These are phyloP conservation scores for Palythoa grandiflora DNA, from an alignment of 92 coral and sea anemone genomes.

Conservation along the genomic window DNA sequence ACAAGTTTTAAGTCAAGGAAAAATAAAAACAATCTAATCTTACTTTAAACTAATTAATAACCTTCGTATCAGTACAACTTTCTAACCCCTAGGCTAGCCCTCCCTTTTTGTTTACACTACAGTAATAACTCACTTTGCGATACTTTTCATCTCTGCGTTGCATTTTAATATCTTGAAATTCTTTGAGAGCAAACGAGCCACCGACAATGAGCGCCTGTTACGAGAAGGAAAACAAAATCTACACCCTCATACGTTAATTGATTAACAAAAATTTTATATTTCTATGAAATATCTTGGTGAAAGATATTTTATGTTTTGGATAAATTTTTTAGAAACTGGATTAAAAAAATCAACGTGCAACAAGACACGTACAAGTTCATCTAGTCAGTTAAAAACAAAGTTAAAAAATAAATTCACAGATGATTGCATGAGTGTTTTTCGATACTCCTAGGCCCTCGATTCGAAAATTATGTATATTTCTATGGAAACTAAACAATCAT, in stretches of 20 bases:
- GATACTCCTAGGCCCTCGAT: too few relatives aligned
- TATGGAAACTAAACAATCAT: background rate
- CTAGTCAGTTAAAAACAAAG: too few relatives aligned
- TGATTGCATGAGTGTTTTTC: too few relatives aligned
- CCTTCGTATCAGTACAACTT: too few relatives aligned
- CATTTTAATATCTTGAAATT: constrained; percentile 95
- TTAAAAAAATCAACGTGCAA: too few relatives aligned
- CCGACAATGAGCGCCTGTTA: constrained; percentile 78
- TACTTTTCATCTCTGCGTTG: constrained; percentile 87
- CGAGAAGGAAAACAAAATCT: background rate
- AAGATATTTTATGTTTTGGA: background rate
- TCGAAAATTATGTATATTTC: background rate
- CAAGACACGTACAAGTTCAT: too few relatives aligned
- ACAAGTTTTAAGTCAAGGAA: too few relatives aligned
- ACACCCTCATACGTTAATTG: too few relatives aligned
- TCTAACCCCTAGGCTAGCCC: too few relatives aligned
- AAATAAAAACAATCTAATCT: too few relatives aligned
- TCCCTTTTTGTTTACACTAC: background rate
- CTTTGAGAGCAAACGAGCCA: constrained; percentile 97
- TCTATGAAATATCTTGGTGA: background rate
- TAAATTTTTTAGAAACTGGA: background rate
- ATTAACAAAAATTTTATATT: background rate
- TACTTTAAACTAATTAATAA: too few relatives aligned
- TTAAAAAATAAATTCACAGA: too few relatives aligned
- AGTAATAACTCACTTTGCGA: constrained; percentile 65